Evolutionary conservation across 2,113 vertebrate species (phyloP).

Genomic region (Arvicanthis niloticus): DNA sequence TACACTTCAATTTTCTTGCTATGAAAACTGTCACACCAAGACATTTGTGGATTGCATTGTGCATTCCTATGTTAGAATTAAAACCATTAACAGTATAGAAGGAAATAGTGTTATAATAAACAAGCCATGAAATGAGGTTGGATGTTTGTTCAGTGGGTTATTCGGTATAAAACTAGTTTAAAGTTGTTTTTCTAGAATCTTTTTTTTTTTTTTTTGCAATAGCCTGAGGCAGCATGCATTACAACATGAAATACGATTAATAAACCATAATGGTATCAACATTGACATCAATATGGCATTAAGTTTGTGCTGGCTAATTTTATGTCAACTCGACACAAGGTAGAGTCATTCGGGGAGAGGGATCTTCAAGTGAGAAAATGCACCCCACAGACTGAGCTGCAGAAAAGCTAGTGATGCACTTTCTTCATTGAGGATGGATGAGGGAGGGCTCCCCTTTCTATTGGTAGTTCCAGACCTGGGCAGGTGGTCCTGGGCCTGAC

Average conservation of each 20-base stretch:
- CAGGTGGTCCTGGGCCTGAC: background rate
- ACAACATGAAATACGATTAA: background rate
- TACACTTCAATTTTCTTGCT: slow-evolving; percentile 27
- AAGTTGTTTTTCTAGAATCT: background rate
- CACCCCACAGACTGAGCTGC: background rate
- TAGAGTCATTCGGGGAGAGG: background rate
- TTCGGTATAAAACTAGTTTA: background rate
- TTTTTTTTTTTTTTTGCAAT: background rate
- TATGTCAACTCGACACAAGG: background rate
- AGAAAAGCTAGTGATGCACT: background rate
- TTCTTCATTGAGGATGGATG: background rate
- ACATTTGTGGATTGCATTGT: background rate
- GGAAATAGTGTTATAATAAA: slow-evolving; percentile 10
- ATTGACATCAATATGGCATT: slow-evolving; percentile 21
- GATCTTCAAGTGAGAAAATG: background rate
- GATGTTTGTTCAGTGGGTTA: slow-evolving; percentile 34
- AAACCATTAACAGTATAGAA: slow-evolving; percentile 16
- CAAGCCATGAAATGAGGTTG: background rate
- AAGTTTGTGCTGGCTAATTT: background rate
- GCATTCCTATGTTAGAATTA: slow-evolving; percentile 16
- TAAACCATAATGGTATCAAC: background rate
- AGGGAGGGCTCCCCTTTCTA: background rate
- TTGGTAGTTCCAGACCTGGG: background rate
- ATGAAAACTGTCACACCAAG: slow-evolving; percentile 18
- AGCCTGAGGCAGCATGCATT: background rate